Percentiles rank a stretch among this genome's conserved stretches.
Conservation (phyloP, 2,797 vertebrate species). For the Brachyalestes nurse region DNA sequence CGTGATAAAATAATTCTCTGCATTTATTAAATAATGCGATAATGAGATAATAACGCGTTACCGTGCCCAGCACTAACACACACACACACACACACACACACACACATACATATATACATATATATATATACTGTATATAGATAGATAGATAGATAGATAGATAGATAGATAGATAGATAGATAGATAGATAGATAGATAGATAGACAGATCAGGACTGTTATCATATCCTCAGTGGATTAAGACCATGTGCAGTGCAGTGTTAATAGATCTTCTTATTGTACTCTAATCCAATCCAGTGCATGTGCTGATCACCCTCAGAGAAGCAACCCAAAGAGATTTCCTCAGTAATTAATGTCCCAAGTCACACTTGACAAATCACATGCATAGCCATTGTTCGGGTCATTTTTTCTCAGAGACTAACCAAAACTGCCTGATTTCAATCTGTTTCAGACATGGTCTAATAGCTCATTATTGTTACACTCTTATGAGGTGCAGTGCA, state of each 20-base stretch:
- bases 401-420: constrained; percentile 23
- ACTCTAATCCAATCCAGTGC: constrained; percentile 52
- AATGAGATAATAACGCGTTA: too few relatives aligned
- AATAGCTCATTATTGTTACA: not conserved
- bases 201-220: constrained; percentile 28
- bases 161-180: too few relatives aligned
- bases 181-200: too few relatives aligned
- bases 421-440: constrained; percentile 14
- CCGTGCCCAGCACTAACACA: too few relatives aligned
- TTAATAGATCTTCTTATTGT: constrained; percentile 47
- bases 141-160: too few relatives aligned
- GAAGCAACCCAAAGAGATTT: constrained; percentile 42
- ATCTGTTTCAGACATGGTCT: constrained; percentile 14
- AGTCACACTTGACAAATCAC: not conserved
- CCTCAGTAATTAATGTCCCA: constrained; percentile 41
- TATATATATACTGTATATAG: too few relatives aligned
- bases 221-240: constrained; percentile 37
- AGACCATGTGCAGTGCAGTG: constrained; percentile 22
- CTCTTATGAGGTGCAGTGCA: constrained; percentile 24
- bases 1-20: too few relatives aligned
- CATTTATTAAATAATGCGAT: too few relatives aligned
- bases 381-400: constrained; percentile 20
- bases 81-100: too few relatives aligned
- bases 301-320: constrained; percentile 33
- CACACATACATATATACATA: too few relatives aligned